These are phyloP conservation scores for Mirounga angustirostris DNA, from an alignment of 2,113 vertebrate genomes.

Conservation along the genomic window DNA sequence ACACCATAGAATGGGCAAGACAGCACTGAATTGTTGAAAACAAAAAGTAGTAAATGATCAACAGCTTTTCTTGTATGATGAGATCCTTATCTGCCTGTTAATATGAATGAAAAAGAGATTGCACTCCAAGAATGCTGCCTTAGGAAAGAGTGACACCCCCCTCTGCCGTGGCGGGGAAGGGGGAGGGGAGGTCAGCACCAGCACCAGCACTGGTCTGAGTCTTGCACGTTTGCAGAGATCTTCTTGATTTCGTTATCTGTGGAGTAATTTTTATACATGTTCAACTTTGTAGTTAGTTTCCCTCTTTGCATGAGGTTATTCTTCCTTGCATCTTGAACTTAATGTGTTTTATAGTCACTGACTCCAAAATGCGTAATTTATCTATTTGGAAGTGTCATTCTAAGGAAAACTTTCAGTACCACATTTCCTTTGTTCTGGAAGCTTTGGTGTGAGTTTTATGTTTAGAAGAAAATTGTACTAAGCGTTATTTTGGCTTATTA, in stretches of 20 bases:
- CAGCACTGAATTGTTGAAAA: conserved; percentile 75
- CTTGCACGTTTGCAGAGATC: neutral
- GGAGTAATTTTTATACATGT: neutral
- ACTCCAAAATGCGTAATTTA: neutral
- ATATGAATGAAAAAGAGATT: neutral
- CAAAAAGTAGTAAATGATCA: conserved; percentile 78
- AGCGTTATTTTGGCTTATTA: conserved; percentile 18
- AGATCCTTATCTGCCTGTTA: neutral
- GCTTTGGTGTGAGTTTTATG: conserved; percentile 19
- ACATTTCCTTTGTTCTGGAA: neutral
- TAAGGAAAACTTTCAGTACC: conserved; percentile 20
- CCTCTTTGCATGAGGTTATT: neutral
- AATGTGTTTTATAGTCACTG: neutral
- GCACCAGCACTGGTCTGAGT: neutral
- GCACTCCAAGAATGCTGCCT: neutral
- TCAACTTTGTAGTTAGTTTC: neutral
- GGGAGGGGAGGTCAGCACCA: rapidly evolving
- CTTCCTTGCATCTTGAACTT: neutral
- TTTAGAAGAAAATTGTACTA: conserved; percentile 41
- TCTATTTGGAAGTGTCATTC: conserved; percentile 20
- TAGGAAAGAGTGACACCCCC: neutral
- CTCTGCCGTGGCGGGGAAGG: rapidly evolving
- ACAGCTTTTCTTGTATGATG: neutral
- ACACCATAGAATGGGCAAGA: conserved; percentile 72
- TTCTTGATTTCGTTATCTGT: neutral